These are phyloP conservation scores for Pteropus alecto DNA, from an alignment of 2,113 vertebrate genomes.

Conservation along the genomic window DNA sequence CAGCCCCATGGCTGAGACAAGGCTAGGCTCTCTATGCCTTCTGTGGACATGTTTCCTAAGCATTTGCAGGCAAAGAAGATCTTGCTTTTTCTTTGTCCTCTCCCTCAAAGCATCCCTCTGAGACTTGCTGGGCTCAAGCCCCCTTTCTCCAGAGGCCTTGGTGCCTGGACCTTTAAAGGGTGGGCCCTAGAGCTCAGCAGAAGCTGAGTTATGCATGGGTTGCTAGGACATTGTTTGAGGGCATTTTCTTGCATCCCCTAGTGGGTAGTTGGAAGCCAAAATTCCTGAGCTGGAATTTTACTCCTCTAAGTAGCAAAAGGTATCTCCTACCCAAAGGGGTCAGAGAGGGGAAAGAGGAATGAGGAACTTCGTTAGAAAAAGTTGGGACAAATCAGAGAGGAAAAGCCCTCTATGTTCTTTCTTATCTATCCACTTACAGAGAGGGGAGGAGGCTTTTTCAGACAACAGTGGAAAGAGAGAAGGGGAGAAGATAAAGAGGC, in stretches of 20 bases:
- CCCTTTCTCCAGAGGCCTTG: background rate
- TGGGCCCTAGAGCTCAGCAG: background rate
- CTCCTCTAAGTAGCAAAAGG: constrained; percentile 42
- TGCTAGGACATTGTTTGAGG: constrained; percentile 82
- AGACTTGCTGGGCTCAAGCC: background rate
- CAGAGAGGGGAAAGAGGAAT: background rate
- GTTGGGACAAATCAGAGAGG: background rate
- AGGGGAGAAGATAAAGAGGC: background rate
- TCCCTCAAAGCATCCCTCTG: background rate
- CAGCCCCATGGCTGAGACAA: background rate
- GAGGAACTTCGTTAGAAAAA: background rate
- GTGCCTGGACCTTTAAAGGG: constrained; percentile 16
- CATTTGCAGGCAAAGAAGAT: background rate
- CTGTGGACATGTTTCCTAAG: background rate
- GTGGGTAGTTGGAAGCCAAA: constrained; percentile 31
- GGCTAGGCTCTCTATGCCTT: background rate
- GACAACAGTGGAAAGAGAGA: background rate
- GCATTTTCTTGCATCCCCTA: constrained; percentile 76
- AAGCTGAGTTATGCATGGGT: constrained; percentile 64
- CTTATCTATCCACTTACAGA: background rate
- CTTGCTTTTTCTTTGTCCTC: background rate
- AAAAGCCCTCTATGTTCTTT: constrained; percentile 22
- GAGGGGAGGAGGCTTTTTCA: background rate
- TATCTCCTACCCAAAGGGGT: constrained; percentile 22
- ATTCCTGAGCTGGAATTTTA: constrained; percentile 33